Percentiles rank a stretch among this genome's conserved stretches.
phyloP scores from a whole-genome alignment of 2,888 invertebrate genomes.

The Rhamphomyia laevipes region DNA sequence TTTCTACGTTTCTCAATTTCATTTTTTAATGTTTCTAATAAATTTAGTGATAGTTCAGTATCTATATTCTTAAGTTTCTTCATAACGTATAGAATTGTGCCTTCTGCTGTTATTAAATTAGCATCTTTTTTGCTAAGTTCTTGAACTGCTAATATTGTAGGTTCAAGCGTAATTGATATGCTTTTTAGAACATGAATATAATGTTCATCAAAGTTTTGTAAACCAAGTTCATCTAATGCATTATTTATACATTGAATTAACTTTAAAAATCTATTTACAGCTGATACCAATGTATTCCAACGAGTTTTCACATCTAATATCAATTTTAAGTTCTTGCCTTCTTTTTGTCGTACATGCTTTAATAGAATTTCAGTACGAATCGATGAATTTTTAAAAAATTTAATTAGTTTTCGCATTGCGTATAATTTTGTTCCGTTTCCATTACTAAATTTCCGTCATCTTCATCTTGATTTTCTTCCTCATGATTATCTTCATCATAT shows the following conservation, averaged over 20 bases:
- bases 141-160: background rate
- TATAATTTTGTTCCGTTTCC: constrained; percentile 1
- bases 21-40: too few relatives aligned
- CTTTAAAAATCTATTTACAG: constrained; percentile 1
- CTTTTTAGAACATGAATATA: background rate
- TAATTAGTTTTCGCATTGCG: constrained; percentile 4
- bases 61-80: too few relatives aligned
- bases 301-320: too few relatives aligned
- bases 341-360: constrained; percentile 1
- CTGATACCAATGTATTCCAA: background rate
- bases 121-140: background rate
- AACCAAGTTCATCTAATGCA: background rate
- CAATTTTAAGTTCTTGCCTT: constrained; percentile 1
- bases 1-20: too few relatives aligned
- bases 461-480: background rate
- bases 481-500: background rate
- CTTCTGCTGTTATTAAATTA: constrained; percentile 1
- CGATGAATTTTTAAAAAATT: constrained; percentile 2
- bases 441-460: constrained; percentile 1
- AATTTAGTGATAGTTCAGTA: too few relatives aligned
- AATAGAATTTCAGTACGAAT: constrained; percentile 2
- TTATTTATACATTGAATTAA: background rate
- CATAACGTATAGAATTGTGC: background rate
- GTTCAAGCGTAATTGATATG: background rate
- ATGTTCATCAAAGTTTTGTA: background rate